Percentiles rank a stretch among this genome's conserved stretches.
These are phyloP conservation scores for Plectus sambesii DNA, from an alignment of 1,140 invertebrate species.

Conservation along the genomic window DNA sequence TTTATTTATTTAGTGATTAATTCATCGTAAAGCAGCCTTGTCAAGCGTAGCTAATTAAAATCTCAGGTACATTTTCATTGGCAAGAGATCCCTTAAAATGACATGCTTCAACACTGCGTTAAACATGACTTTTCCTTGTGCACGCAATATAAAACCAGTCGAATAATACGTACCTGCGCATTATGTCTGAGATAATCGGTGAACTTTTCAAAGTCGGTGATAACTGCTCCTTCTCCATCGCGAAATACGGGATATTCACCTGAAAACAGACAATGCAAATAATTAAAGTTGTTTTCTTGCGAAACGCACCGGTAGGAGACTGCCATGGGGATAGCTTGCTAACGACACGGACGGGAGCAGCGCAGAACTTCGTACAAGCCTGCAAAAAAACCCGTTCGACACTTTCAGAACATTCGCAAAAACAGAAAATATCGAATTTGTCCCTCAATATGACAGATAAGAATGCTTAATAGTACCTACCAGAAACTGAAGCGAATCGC, in stretches of 20 bases:
- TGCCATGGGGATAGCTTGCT: constrained; percentile 17
- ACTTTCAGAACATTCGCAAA: background rate
- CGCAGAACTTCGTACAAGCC: constrained; percentile 23
- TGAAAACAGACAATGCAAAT: constrained; percentile 11
- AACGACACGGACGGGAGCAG: constrained; percentile 22
- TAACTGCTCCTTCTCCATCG: constrained; percentile 16
- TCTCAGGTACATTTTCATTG: no score
- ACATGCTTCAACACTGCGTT: no score
- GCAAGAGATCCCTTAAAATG: no score
- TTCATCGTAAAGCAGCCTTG: no score
- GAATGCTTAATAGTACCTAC: constrained; percentile 18
- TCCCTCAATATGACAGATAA: no score
- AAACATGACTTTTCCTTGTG: no score
- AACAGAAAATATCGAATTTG: no score
- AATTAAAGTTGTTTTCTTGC: constrained; percentile 3
- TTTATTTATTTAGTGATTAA: no score
- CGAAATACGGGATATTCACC: constrained; percentile 22
- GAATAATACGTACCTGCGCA: no score
- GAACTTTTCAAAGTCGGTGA: constrained; percentile 31
- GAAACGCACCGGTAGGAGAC: constrained; percentile 18
- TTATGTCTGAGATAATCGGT: constrained; percentile 11
- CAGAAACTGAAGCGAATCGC: constrained; percentile 34
- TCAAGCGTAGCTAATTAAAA: no score
- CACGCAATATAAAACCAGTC: no score
- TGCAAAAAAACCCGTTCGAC: constrained; percentile 13